Evolutionary conservation across 2,797 vertebrate genomes (phyloP).

Genomic region (Merluccius polli): DNA sequence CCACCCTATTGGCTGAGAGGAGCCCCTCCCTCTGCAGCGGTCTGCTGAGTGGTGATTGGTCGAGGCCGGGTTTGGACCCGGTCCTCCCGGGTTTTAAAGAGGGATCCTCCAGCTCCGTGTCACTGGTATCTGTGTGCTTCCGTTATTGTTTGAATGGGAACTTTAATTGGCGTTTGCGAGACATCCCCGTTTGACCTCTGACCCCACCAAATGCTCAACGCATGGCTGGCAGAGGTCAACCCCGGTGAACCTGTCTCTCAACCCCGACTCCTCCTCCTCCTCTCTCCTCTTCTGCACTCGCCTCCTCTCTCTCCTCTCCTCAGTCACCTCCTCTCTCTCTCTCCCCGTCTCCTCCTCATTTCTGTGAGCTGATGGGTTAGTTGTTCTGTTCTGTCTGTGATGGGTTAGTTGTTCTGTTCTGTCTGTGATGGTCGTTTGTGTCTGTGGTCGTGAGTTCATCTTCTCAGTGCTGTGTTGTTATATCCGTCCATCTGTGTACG

Average conservation of each 20-base stretch:
- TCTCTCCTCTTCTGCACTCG: neutral
- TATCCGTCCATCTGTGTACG: neutral
- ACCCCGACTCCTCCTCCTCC: constrained; percentile 5
- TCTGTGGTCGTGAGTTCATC: neutral
- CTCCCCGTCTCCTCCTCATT: constrained; percentile 13
- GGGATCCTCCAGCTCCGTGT: constrained; percentile 53
- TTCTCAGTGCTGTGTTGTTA: neutral
- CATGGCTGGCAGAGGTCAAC: constrained; percentile 61
- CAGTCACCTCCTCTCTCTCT: constrained; percentile 5
- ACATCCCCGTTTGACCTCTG: constrained; percentile 44
- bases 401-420: neutral
- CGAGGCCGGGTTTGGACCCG: neutral
- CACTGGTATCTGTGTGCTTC: constrained; percentile 54
- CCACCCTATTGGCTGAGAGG: neutral
- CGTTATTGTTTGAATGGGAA: neutral
- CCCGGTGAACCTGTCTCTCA: neutral
- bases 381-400: neutral
- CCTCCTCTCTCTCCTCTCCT: constrained; percentile 4
- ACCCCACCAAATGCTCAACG: constrained; percentile 43
- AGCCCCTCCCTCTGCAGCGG: neutral
- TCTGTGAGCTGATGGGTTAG: neutral
- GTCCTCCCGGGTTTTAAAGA: constrained; percentile 59
- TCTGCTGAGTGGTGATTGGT: neutral
- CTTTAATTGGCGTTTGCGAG: neutral
- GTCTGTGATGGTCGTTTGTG: neutral